Evolutionary conservation across 1,140 invertebrate genomes (phyloP), one percentile per base, ranked within the genome.

Genomic region (Drosophila dunni): DNA sequence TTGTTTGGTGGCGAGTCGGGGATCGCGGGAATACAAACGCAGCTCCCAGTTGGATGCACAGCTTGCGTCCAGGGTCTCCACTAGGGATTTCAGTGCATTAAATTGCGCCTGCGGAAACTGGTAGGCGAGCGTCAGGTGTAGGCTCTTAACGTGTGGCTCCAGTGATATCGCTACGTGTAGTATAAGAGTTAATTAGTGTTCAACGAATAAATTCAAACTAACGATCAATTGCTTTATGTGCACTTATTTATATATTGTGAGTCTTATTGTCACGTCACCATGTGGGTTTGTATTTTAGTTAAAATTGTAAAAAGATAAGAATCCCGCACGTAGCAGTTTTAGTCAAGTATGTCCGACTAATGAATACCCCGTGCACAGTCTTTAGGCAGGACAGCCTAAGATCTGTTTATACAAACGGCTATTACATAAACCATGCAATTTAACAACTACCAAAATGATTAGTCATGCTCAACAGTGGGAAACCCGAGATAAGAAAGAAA

Each of bases 61-160:
- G 46, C 93, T 93, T 5, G 95, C 93, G 78, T 96, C 94, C 38
- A 98, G 93, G 29, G 94, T 94, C 78, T 96, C 95, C 29, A 97
- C 96, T 80, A 97, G 93, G 9, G 93, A 93, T 92, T 97, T 95
- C 17, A 98, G 93, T 29, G 94, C 92, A 71, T 95, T 94, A 90
- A 95, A 97, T 33, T 96, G 95, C 20, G 93, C 93, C 58, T 94
- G 93, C 15, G 95, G 94, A 92, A 98, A 98, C 93, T 97, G 96
- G 93, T 98, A 98, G 4, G 97, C 97, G 74, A 98, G 92, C 2
- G 97, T 97, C 72, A 98, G 93, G 91, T 98, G 97, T 11, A 98
- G 93, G 10, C 96, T 97, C 92, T 98, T 97, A 17, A 96, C 95
- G 84, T 96, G 95, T 0, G 96, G 94, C 86, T 97, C 96, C 64